Base-by-base conservation (phyloP, 2,113 vertebrate genomes). In the Ancistrus triradiatus region DNA sequence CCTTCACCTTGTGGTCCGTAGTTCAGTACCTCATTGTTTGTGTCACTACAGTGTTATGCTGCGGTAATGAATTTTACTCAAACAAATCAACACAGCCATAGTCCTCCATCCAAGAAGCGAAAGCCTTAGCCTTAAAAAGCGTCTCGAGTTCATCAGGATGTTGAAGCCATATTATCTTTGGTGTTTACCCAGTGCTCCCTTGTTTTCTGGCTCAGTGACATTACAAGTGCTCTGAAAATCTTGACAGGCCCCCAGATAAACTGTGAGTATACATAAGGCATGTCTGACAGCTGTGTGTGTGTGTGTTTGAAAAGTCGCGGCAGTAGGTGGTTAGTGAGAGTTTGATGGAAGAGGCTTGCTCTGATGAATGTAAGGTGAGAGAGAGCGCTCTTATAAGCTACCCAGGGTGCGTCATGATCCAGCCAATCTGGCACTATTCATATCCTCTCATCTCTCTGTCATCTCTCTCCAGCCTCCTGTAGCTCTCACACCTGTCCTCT, bases 401-500 rank as follows among this genome's bases (percentile, higher is more conserved):
- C 62, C 43, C 47, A 71, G 51, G 60, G 47, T 68, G 73, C 53
- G 63, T 72, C 47, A 59, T 69, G 48, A 68, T 51, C 64, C 66
- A 64, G 57, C 42, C 59, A 69, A 48, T 69, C 66, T 63, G 59
- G 40, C 59, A 7, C 53, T 68, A 22, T 64, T 21, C 57, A 58
- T 62, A 40, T 42, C 38, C 27, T 60, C 40, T 59, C 49, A 42
- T 40, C 52, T 28, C 57, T 66, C 59, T 69, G 40, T 50, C 17
- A 35, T 56, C 35, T 24, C 14, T 44, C 46, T 65, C 25, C 49
- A 35, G 49, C 33, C 50, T 11, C 55, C 53, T 50, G 58, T 68
- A 68, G 60, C 66, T 25, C 27, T 71, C 63, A 77, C 73, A 80
- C 58, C 73, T 79, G 77, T 67, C 22, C 38, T 66, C 44, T 58